Evolutionary conservation across 53 echinoderm and acorn worm genomes (phyloP), one percentile per base, ranked within the genome.

Genomic region (Stichopus horrens): DNA sequence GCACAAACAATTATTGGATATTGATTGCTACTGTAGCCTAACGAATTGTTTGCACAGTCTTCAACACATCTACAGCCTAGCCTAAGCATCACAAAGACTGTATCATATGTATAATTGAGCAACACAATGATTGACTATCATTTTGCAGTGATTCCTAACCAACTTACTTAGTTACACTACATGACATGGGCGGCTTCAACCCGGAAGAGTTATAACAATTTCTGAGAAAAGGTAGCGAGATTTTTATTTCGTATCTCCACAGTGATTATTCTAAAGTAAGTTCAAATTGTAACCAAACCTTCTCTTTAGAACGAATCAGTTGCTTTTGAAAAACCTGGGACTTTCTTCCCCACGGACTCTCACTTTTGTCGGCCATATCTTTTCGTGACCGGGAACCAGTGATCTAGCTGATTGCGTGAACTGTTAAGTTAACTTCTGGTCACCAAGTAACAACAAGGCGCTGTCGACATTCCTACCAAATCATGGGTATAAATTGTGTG

Each of bases 261-360:
- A 54, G 74, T 63, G 21, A 53, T 60, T 22, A 7, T 18, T 14
- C 13, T 7, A 21, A 65, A 54, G 19, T 52, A 74, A 73, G 57
- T 10, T 60, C 37, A 53, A 37, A 58, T 79, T 56, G 7, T 54
- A 23, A 55, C 16, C 93, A 88, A 79, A 92, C 95, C 90, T 91
- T 95, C 91, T 95, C 95, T 88, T 91, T 95, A 14, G 95, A 91
- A 89, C 95, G 91, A 82, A 77, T 90, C 18, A 95, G 88, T 58
- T 90, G 88, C 88, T 93, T 95, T 57, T 90, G 82, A 53, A 94
- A 77, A 68, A 94, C 83, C 73, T 90, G 90, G 66, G 95, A 95
- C 87, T 93, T 93, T 86, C 90, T 90, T 56, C 79, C 79, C 79
- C 79, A 79, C 88, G 90, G 83, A 90, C 90, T 90, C 88, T 88